Evolutionary conservation across 2,797 vertebrate species (phyloP), one percentile per base, ranked within the genome.

Genomic region (Lacerta bilineata): DNA sequence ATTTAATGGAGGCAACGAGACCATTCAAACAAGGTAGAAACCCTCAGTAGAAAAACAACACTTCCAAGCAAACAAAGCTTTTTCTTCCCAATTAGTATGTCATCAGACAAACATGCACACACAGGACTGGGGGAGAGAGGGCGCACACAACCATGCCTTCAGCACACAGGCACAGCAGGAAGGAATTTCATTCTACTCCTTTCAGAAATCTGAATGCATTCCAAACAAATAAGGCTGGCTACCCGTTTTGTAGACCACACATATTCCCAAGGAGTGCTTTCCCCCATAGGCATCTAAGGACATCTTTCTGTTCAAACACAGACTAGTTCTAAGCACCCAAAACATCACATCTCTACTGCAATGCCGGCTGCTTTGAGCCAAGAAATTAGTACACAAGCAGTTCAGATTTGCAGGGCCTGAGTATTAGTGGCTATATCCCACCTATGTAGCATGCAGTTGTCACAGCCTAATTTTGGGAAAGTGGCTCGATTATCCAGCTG

Each of bases 231-330:
- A 36, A 80, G 75, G 33, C 66, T 59, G 79, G 27, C n/a, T 68
- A 7, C 20, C 78, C 36, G 39, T 41, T 83, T n/a, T 59, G 50
- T 25, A 78, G 29, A 9, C 27, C 55, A 71, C 2, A 69, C 10
- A 71, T 39, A 68, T 69, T n/a, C 25, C 43, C 33, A n/a, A 36
- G 43, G 87, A 88, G 33, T 84, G 81, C 78, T 17, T 88, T 88
- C 33, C 36, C 13, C 69, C 72, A 39, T 66, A 39, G 5, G 61
- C 61, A 83, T 71, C 33, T 74, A 17, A 25, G 71, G 46, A 72
- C 39, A 72, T 18, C 39, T 74, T 84, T 77, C 61, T n/a, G n/a
- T 72, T 64, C n/a, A 77, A 18, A n/a, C 27, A 69, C 1, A 20
- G 18, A 29, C 41, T n/a, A 39, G 17, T 83, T 84, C 3, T 23